Base-by-base conservation (phyloP, 2,113 vertebrate genomes). In the Aptenodytes patagonicus region DNA sequence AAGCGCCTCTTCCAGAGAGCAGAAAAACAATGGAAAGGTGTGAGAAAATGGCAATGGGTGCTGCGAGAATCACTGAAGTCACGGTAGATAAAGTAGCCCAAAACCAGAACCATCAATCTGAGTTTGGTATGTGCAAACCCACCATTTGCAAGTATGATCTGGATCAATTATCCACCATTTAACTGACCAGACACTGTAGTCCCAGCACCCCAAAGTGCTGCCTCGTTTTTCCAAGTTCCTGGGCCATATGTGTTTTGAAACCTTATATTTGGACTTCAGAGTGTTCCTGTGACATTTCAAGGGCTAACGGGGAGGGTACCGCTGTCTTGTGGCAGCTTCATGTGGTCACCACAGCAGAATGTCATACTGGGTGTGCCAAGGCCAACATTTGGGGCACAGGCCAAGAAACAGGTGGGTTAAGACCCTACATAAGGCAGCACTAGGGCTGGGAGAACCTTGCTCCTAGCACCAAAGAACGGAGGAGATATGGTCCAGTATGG, bases 21-120 rank as follows among this genome's bases (percentile, higher is more conserved):
- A 72, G 18, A 8, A 47, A 46, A 76, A 16, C 9, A 4, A 61
- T 0, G 0, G 46, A 52, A 47, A 14, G 6, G 8, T 16, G 31
- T 24, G 29, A 34, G 14, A 91, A 34, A 47, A 38, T 0, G 2
- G 46, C 5, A 8, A 28, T 2, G 8, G 18, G 42, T 14, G 8
- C 47, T 44, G 60, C 66, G 42, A 54, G 40, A 6, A 4, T 29
- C 68, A 10, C 46, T 42, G 31, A 55, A 61, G 46, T 34, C 10
- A 31, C 0, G 0, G 16, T 25, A 34, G 22, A 14, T 34, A 13
- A 44, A 42, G 21, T 9, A 65, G 38, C 29, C 31, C 19, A 31
- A 83, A 46, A 31, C 42, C 64, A 58, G 44, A 65, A 29, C 2
- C n/a, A 29, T 6, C 2, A 0, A 11, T 22, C 31, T 7, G 49